phyloP scores from a whole-genome alignment of 2,113 vertebrate genomes.

The Tylochromis polylepis region DNA sequence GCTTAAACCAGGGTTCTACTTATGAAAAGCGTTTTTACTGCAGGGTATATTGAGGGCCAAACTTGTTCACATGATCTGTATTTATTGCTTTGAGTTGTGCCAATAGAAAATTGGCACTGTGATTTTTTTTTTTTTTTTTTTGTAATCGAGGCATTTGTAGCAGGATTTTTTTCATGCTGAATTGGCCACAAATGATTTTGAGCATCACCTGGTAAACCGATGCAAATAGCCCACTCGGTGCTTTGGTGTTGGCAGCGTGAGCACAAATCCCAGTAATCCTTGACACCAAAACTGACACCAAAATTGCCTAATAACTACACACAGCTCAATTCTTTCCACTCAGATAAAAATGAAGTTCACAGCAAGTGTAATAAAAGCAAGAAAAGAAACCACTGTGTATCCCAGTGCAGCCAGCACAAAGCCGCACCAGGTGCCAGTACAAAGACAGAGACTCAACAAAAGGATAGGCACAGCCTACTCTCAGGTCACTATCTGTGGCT shows the following conservation, averaged over 20 bases:
- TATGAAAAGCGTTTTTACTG: background rate
- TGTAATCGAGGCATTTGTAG: background rate
- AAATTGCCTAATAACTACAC: background rate
- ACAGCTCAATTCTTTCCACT: background rate
- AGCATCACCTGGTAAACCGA: constrained; percentile 5
- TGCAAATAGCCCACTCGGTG: background rate
- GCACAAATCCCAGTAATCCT: constrained; percentile 17
- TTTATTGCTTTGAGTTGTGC: background rate
- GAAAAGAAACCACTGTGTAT: background rate
- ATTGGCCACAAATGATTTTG: background rate
- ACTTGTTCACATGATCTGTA: background rate
- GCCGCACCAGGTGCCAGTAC: background rate
- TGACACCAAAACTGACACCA: constrained; percentile 3
- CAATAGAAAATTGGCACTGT: background rate
- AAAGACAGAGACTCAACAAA: constrained; percentile 3
- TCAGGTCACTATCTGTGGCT: constrained; percentile 47
- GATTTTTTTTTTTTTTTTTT: background rate
- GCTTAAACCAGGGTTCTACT: constrained; percentile 16
- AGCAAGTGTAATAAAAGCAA: background rate
- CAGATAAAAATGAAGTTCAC: background rate
- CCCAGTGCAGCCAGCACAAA: background rate
- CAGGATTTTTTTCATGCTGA: background rate
- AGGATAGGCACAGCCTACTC: constrained; percentile 9
- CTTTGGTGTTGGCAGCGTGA: background rate
- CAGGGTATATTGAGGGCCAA: background rate